Conservation (phyloP, 1,140 invertebrate species). For the Pseudomyrmex sp. region DNA sequence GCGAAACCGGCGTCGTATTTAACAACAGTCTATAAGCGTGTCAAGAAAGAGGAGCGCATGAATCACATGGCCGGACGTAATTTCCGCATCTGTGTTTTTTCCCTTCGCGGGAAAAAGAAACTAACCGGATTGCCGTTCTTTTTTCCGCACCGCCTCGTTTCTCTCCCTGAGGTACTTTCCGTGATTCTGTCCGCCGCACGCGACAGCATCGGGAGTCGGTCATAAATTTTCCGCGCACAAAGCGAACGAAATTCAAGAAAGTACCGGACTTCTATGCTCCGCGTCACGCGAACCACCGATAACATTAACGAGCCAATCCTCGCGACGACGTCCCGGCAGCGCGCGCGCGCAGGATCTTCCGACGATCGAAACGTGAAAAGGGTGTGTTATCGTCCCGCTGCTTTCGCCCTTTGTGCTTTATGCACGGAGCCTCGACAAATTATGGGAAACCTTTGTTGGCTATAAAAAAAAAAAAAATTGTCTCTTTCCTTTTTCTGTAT, state of each 20-base stretch:
- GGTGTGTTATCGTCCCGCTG: constrained; percentile 61
- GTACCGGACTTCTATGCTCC: constrained; percentile 64
- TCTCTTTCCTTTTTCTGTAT: no score
- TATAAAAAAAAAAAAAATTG: background rate
- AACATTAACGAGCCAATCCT: constrained; percentile 76
- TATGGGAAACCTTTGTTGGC: background rate
- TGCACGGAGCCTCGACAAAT: constrained; percentile 20
- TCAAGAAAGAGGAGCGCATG: constrained; percentile 19
- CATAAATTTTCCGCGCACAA: constrained; percentile 66
- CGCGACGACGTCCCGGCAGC: constrained; percentile 12
- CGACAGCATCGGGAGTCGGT: constrained; percentile 53
- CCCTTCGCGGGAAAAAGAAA: constrained; percentile 8
- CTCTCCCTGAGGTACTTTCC: constrained; percentile 27
- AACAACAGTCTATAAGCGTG: constrained; percentile 11
- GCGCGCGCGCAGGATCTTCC: constrained; percentile 44
- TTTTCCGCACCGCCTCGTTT: constrained; percentile 18
- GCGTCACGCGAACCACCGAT: constrained; percentile 73
- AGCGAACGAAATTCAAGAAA: constrained; percentile 73
- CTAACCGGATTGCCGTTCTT: constrained; percentile 38
- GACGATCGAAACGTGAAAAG: constrained; percentile 33
- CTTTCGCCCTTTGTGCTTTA: constrained; percentile 27
- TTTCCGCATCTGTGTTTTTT: constrained; percentile 41
- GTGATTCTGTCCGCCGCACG: constrained; percentile 61
- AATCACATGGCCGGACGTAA: constrained; percentile 44
- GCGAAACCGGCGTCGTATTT: background rate